Evolutionary conservation across 2,113 vertebrate genomes (phyloP).

Genomic region (Boulengeromyrus knoepffleri): DNA sequence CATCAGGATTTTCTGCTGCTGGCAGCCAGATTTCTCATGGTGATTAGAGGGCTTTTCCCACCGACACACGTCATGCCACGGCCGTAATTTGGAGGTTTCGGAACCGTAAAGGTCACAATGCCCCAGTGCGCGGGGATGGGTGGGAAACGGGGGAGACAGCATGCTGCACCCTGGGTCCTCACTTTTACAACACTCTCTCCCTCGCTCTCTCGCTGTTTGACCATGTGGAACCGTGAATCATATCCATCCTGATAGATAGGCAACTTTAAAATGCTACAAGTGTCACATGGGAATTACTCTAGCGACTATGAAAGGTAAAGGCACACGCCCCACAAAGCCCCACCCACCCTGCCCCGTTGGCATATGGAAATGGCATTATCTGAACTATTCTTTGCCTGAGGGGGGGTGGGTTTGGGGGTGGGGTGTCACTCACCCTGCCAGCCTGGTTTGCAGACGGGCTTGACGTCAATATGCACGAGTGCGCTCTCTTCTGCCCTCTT

Average conservation of each 20-base stretch:
- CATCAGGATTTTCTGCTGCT: neutral
- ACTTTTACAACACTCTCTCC: neutral
- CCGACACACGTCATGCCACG: neutral
- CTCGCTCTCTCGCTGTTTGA: neutral
- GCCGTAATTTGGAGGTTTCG: neutral
- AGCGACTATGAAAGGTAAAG: neutral
- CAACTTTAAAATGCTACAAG: neutral
- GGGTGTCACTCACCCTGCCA: constrained; percentile 79
- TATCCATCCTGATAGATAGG: neutral
- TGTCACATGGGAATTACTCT: neutral
- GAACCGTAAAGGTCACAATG: neutral
- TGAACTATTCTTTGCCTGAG: neutral
- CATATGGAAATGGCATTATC: neutral
- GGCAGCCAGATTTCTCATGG: neutral
- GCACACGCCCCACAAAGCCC: neutral
- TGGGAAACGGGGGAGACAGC: neutral
- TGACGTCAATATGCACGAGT: constrained; percentile 79
- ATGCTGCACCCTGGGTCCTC: neutral
- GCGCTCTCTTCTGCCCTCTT: constrained; percentile 75
- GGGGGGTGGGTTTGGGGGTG: neutral
- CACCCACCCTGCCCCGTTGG: neutral
- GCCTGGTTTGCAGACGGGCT: constrained; percentile 91
- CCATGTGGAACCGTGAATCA: neutral
- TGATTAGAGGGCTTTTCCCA: neutral
- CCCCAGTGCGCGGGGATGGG: neutral